Conservation (phyloP, 2,797 vertebrate species). For the Alosa sapidissima region DNA sequence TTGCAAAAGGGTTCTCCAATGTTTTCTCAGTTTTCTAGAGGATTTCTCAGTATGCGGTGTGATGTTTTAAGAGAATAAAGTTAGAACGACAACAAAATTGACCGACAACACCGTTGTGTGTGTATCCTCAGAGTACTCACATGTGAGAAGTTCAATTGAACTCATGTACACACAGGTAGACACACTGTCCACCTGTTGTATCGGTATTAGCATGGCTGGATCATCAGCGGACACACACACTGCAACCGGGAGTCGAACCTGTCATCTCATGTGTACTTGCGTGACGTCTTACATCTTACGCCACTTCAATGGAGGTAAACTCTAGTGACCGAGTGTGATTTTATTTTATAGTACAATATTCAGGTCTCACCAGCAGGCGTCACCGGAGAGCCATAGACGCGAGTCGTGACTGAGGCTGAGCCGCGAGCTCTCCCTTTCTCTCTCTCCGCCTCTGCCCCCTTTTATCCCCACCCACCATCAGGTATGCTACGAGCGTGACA, state of each 20-base stretch:
- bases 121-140: background rate
- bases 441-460: slow-evolving; percentile 32
- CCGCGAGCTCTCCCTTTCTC: slow-evolving; percentile 24
- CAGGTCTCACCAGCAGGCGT: slow-evolving; percentile 35
- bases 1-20: too few species aligned
- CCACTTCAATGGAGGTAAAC: background rate
- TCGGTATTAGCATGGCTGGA: slow-evolving; percentile 19
- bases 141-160: background rate
- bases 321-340: background rate
- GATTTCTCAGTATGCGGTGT: too few species aligned
- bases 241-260: background rate
- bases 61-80: too few species aligned
- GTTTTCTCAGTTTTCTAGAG: too few species aligned
- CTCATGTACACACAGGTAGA: background rate
- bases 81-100: too few species aligned
- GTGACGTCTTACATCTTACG: background rate
- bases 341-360: background rate
- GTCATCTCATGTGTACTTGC: background rate
- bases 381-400: background rate
- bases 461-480: slow-evolving; percentile 38
- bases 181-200: background rate
- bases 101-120: background rate
- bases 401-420: slow-evolving; percentile 31
- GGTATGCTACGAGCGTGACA: slow-evolving; percentile 42
- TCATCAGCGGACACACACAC: slow-evolving; percentile 15